Percentiles rank a stretch among this genome's conserved stretches.
These are phyloP conservation scores for Phylloscopus trochiloides DNA, from an alignment of 2,113 vertebrate genomes.

Conservation along the genomic window DNA sequence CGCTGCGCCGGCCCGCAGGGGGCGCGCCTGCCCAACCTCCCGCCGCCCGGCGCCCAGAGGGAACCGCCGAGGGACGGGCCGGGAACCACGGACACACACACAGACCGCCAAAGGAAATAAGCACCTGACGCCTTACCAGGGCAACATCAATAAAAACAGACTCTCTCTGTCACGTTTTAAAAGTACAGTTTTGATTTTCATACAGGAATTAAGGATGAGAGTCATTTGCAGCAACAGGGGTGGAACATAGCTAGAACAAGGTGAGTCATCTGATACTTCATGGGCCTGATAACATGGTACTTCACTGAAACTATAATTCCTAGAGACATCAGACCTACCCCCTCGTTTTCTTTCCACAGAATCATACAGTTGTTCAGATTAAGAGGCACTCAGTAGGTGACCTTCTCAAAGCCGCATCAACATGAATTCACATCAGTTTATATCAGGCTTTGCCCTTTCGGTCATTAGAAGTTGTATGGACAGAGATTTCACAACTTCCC, in stretches of 20 bases:
- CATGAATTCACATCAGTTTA: neutral
- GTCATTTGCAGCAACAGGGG: accelerated
- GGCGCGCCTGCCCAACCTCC: neutral
- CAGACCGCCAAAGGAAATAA: neutral
- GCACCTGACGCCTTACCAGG: neutral
- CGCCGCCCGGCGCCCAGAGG: neutral
- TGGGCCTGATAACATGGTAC: accelerated
- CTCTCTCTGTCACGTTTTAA: neutral
- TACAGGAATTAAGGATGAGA: neutral
- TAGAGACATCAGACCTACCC: neutral
- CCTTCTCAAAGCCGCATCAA: neutral
- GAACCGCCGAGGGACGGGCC: neutral
- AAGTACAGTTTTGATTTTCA: neutral
- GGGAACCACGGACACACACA: neutral
- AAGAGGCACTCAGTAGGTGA: neutral
- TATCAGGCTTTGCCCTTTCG: accelerated
- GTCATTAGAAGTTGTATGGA: neutral
- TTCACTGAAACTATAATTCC: neutral
- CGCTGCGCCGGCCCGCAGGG: neutral
- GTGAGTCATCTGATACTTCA: neutral
- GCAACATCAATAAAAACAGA: neutral
- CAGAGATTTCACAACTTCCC: neutral
- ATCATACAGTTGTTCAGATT: neutral
- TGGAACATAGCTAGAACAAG: neutral
- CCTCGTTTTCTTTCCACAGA: neutral